Conservation (phyloP, 2,797 vertebrate genomes). For the Pampus argenteus region DNA sequence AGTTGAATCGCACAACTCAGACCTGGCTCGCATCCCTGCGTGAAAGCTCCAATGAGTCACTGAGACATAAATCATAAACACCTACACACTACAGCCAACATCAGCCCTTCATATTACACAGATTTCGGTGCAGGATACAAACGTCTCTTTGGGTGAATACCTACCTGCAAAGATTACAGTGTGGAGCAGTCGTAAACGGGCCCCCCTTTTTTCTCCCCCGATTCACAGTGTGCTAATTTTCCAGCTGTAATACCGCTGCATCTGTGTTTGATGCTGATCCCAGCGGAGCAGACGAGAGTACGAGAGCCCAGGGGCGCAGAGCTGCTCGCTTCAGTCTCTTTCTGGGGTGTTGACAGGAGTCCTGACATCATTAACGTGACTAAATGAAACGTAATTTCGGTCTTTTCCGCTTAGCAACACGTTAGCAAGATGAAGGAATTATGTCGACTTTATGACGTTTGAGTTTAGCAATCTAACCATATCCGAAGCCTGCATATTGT, state of each 20-base stretch:
- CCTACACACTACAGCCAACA: conserved; percentile 23
- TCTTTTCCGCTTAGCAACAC: conserved; percentile 39
- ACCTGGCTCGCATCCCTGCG: conserved; percentile 24
- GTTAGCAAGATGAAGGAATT: conserved; percentile 3
- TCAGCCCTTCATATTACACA: conserved; percentile 23
- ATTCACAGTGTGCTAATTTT: conserved; percentile 58
- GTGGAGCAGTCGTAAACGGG: conserved; percentile 37
- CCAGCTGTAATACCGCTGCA: conserved; percentile 58
- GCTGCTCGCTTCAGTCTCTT: conserved; percentile 34
- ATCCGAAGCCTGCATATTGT: background rate
- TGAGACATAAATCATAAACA: conserved; percentile 64
- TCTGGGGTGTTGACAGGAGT: conserved; percentile 72
- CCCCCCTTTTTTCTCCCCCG: background rate
- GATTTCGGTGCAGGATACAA: conserved; percentile 32
- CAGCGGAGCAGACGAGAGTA: conserved; percentile 38
- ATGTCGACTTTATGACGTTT: conserved; percentile 32
- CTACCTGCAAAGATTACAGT: conserved; percentile 62
- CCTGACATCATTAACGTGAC: conserved; percentile 76
- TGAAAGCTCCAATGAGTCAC: conserved; percentile 59
- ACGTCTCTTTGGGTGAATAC: conserved; percentile 28
- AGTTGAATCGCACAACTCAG: conserved; percentile 19
- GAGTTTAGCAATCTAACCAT: conserved; percentile 3
- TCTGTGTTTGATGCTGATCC: conserved; percentile 68
- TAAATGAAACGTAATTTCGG: conserved; percentile 65
- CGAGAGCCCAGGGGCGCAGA: conserved; percentile 40